Evolutionary conservation across 2,113 vertebrate genomes (phyloP).

Genomic region (Gopherus evgoodei): DNA sequence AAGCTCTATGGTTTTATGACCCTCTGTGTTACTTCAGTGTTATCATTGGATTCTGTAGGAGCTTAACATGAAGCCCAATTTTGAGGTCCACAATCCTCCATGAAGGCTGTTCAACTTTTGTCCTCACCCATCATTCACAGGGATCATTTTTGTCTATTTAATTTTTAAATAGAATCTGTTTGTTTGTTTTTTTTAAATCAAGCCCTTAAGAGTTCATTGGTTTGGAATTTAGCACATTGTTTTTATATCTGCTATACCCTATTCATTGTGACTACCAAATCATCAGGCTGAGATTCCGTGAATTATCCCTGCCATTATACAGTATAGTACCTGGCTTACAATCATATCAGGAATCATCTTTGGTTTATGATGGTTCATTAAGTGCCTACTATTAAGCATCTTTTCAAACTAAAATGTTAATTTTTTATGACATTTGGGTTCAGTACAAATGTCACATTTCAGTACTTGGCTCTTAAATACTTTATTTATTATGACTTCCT

Average conservation of each 20-base stretch:
- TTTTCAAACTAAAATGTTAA: constrained; percentile 72
- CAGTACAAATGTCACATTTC: constrained; percentile 49
- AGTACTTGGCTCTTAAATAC: constrained; percentile 47
- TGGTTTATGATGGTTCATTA: constrained; percentile 66
- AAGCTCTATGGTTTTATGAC: not conserved
- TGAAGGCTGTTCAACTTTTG: not conserved
- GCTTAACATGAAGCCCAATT: not conserved
- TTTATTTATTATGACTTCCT: not conserved
- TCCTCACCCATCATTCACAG: not conserved
- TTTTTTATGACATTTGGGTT: constrained; percentile 63
- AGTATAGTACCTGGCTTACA: constrained; percentile 46
- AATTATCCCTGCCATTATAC: constrained; percentile 2
- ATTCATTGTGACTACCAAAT: not conserved
- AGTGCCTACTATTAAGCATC: constrained; percentile 73
- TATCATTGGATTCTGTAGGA: not conserved
- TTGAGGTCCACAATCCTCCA: not conserved
- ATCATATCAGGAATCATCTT: constrained; percentile 58
- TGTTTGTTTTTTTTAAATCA: not conserved
- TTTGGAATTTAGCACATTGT: not conserved
- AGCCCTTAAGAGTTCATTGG: not conserved
- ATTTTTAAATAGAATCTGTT: not conserved
- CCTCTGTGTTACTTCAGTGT: not conserved
- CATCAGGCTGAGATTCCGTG: constrained; percentile 11
- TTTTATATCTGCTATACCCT: not conserved
- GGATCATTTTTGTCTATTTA: not conserved